Base-by-base conservation (phyloP, 2,888 invertebrate genomes). In the Pediacus dermestoides region DNA sequence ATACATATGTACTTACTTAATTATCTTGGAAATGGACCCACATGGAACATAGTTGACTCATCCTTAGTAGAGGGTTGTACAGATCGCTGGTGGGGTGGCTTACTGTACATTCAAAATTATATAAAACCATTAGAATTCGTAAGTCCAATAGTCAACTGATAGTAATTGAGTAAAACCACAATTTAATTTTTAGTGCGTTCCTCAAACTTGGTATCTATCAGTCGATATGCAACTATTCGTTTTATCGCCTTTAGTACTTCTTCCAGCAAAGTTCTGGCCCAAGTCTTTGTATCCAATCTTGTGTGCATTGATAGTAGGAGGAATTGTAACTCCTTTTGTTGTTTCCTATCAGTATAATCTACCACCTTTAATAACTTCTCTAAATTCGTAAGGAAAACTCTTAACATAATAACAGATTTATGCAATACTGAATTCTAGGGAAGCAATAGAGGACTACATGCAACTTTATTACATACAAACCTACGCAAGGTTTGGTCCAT, bases 221-320 rank as follows among this genome's bases (percentile, higher is more conserved):
- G 59, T 57, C 2, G 63, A 63, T 39, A 58, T 61, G 46, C 63
- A 63, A 38, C 46, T 63, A 33, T 62, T 56, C 34, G 16, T 60
- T 7, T 12, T 58, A 7, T 52, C 62, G 7, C 58, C 59, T 1
- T 13, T 59, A 4, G 4, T 61, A 4, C 33, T 59, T 4, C 31
- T 55, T 32, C 53, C 52, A 2, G 21, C 58, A 7, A 25, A 21
- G 3, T 43, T 37, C 26, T 46, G 40, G 37, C 39, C 42, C 7
- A 54, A 48, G 42, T 14, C 12, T 18, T 18, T 18, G 6, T n/a
- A 18, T 18, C n/a, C 6, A 7, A 7, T 25, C 4, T 28, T 28
- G 4, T 8, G 13, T 28, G n/a, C n/a, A n/a, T 13, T 28, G 14
- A 28, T 28, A 13, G n/a, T n/a, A 4, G 3, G 7, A 3, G 28